phyloP scores from a whole-genome alignment of 2,113 vertebrate genomes.

The Lagopus leucura region DNA sequence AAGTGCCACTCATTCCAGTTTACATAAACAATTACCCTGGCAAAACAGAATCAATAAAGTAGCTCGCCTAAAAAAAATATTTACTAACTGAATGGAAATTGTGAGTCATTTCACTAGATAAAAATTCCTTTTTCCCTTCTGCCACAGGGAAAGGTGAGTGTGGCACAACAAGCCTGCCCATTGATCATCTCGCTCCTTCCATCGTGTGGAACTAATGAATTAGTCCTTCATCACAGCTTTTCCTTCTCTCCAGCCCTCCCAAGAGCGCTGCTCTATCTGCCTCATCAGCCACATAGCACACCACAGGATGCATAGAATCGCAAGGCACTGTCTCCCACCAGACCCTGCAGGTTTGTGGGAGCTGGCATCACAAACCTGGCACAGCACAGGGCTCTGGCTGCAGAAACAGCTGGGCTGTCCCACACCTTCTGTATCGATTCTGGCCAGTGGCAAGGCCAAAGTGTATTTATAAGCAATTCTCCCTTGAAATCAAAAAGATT shows the following conservation, averaged over 20 bases:
- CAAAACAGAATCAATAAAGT: not conserved
- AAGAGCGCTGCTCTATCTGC: not conserved
- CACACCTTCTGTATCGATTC: not conserved
- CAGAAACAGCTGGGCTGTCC: not conserved
- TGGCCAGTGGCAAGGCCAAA: not conserved
- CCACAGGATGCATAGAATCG: not conserved
- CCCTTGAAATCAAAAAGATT: not conserved
- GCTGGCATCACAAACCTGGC: not conserved
- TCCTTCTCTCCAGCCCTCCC: not conserved
- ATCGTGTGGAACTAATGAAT: not conserved
- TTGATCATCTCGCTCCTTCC: not conserved
- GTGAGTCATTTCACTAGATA: not conserved
- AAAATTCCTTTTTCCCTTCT: not conserved
- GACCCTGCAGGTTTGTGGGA: not conserved
- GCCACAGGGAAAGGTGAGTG: not conserved
- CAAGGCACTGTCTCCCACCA: not conserved
- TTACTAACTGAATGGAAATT: not conserved
- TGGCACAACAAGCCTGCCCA: not conserved
- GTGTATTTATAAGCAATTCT: not conserved
- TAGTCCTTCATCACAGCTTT: not conserved
- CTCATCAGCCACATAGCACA: not conserved
- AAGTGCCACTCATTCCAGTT: not conserved
- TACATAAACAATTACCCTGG: not conserved
- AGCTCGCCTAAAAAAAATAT: not conserved
- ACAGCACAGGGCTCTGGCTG: not conserved